phyloP scores from a whole-genome alignment of 1,140 invertebrate species.

The Diuraphis noxia region DNA sequence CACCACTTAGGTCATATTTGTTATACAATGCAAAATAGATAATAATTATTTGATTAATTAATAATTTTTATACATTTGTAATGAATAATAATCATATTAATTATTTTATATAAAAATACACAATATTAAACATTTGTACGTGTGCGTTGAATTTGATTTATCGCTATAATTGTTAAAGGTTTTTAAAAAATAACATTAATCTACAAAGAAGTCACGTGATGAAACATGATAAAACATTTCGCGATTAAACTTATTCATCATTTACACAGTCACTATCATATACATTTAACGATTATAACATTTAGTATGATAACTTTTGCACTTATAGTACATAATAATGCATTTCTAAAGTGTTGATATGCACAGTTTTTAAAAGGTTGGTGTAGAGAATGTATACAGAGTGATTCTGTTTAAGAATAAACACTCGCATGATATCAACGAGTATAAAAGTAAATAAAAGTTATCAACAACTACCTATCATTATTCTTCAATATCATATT shows the following conservation, averaged over 20 bases:
- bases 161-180: slow-evolving; percentile 2
- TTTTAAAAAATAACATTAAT: not conserved
- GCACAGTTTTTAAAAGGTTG: not conserved
- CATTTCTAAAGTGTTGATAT: not conserved
- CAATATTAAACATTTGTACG: not conserved
- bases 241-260: not conserved
- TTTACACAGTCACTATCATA: not conserved
- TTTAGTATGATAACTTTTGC: not conserved
- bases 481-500: too few relatives aligned
- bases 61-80: not conserved
- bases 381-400: not conserved
- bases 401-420: not conserved
- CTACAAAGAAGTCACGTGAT: not conserved
- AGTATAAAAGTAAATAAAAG: not conserved
- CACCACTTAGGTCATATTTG: not conserved
- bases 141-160: not conserved
- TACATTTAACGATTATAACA: not conserved
- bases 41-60: not conserved
- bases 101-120: not conserved
- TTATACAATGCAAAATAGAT: not conserved
- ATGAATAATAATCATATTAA: not conserved
- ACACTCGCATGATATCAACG: not conserved
- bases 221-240: not conserved
- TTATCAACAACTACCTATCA: too few relatives aligned
- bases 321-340: slow-evolving; percentile 7